Evolutionary conservation across 2,113 vertebrate species (phyloP).

Genomic region (Oreamnos americanus): DNA sequence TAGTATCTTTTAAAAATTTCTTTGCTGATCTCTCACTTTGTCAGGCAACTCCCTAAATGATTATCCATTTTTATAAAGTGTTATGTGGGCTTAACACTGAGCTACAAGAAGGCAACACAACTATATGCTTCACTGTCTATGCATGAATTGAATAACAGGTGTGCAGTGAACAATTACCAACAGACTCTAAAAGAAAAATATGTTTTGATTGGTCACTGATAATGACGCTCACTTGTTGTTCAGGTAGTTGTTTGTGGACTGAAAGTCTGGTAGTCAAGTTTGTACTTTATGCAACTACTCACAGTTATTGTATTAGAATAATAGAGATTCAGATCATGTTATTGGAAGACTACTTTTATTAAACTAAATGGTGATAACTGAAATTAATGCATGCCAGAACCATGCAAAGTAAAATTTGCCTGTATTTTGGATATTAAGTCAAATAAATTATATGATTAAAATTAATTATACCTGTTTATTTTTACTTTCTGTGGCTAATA

Average conservation of each 20-base stretch:
- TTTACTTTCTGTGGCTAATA: not conserved
- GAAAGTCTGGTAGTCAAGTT: conserved; percentile 15
- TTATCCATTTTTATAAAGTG: not conserved
- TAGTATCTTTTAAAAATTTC: not conserved
- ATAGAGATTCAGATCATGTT: not conserved
- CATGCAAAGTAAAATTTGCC: not conserved
- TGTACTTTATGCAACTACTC: not conserved
- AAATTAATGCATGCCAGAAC: not conserved
- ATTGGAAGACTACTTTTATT: not conserved
- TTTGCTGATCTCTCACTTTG: not conserved
- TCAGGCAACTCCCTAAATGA: not conserved
- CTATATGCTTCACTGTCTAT: not conserved
- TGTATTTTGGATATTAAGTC: not conserved
- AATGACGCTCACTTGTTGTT: not conserved
- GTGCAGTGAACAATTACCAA: not conserved
- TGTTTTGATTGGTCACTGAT: not conserved
- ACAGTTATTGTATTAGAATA: not conserved
- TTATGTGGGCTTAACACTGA: not conserved
- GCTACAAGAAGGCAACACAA: not conserved
- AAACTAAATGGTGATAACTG: not conserved
- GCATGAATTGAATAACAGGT: not conserved
- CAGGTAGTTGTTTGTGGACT: not conserved
- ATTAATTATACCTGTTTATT: not conserved
- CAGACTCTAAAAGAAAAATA: not conserved
- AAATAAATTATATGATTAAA: not conserved